Base-by-base conservation (phyloP, 2,888 invertebrate genomes). In the Drosophila bunnanda region DNA sequence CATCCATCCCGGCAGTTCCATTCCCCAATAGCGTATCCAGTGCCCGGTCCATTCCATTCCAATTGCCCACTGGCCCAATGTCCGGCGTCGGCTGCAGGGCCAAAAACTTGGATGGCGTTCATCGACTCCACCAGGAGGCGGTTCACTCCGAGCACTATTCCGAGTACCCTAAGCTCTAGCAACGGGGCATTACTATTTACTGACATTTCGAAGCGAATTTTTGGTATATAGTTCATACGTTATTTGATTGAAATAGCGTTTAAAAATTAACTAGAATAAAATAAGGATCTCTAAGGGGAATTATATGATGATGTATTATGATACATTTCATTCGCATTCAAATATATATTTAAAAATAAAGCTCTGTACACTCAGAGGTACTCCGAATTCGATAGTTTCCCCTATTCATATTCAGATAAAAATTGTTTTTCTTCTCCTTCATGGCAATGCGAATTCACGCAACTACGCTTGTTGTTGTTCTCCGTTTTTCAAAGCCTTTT, bases 1-100 rank as follows among this genome's bases (percentile, higher is more conserved):
- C 48, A 41, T 12, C 34, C n/a, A n/a, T n/a, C n/a, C n/a, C n/a
- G 10, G 28, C 46, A 57, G 22, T 8, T 10, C 61, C 39, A 28
- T 38, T 38, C n/a, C 50, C 50, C 52, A 38, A 20, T 22, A 20
- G 32, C 32, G 15, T 50, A 32, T 17, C 30, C 38, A 53, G 17
- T n/a, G 32, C 38, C 30, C 39, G 13, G 59, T 22, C 64, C 64
- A 62, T 64, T 64, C 64, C 62, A 64, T 64, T 50, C 48, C 62
- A 62, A 39, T 53, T 69, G 65, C 59, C 60, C 71, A 30, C 39
- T 44, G 44, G 46, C 34, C 39, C 46, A 20, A 55, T 36, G 66
- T 68, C 68, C 68, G 44, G 55, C 39, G 39, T 55, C 68, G 46
- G 66, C 66, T 55, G 66, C 68, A 67, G 66, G 66, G 55, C 67